A percentile compares a stretch with the other conserved stretches of the same genome.
These are phyloP conservation scores for Symphodus melops DNA, from an alignment of 2,113 vertebrate genomes.

Conservation along the genomic window DNA sequence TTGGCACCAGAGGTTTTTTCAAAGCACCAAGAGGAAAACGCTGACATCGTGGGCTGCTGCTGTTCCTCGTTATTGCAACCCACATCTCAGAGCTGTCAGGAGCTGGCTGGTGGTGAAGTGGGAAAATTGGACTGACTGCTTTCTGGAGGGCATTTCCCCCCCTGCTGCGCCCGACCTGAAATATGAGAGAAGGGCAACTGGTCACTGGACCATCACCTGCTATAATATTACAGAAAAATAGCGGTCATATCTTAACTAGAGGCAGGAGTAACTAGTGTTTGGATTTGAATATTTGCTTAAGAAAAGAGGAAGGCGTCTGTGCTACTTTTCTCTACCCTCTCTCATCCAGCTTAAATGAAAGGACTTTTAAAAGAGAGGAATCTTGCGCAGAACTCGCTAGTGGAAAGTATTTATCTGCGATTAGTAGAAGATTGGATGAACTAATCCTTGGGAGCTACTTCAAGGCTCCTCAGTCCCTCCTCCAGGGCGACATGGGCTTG, in stretches of 20 bases:
- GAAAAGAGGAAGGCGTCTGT: conserved; percentile 3
- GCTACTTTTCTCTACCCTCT: conserved; percentile 5
- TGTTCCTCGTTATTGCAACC: conserved; percentile 88
- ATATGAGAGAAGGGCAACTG: conserved; percentile 51
- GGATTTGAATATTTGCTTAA: conserved; percentile 54
- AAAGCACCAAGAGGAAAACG: conserved; percentile 84
- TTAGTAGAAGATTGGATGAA: conserved; percentile 91
- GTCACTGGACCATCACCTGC: conserved; percentile 68
- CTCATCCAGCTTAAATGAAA: conserved; percentile 44
- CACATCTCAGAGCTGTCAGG: conserved; percentile 89
- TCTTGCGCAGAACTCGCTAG: conserved; percentile 79
- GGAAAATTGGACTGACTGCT: conserved; percentile 83
- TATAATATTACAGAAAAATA: conserved; percentile 45
- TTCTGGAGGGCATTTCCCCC: conserved; percentile 57
- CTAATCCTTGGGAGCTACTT: conserved; percentile 89
- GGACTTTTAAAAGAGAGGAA: conserved; percentile 43
- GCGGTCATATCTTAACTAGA: conserved; percentile 27
- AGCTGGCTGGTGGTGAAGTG: conserved; percentile 86
- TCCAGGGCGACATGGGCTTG: conserved; percentile 74
- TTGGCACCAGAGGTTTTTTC: conserved; percentile 84
- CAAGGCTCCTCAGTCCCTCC: conserved; percentile 83
- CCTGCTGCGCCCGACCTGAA: conserved; percentile 50
- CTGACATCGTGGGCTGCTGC: conserved; percentile 83
- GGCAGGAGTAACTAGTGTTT: conserved; percentile 26
- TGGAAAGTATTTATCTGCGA: conserved; percentile 90